Base-by-base conservation (phyloP, 2,797 vertebrate genomes). In the Orientallactaga sibirica region DNA sequence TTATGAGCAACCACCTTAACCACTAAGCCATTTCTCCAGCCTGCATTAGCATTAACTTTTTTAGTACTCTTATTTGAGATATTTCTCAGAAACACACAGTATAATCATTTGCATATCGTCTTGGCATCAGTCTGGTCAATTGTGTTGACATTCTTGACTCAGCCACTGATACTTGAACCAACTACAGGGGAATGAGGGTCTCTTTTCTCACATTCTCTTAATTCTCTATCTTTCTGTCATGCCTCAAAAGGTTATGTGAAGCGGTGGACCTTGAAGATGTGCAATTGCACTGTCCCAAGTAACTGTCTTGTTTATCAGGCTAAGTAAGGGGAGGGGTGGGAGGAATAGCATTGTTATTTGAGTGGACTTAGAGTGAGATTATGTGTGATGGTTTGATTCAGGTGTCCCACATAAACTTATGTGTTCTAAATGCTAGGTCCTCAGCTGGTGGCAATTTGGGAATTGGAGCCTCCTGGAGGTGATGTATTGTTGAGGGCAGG, bases 81-180 rank as follows among this genome's bases (percentile, higher is more conserved):
- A 27, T 61, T 73, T 70, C 67, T 73, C 5, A 14, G 58, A 73
- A 61, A 58, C 33, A 24, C 27, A 7, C 24, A 86, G 70, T 86
- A 8, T 15, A 25, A 15, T 58, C n/a, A 58, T n/a, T 25, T 37
- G 33, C 33, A 48, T 48, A 48, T 48, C 8, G 43, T 48, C 19
- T 20, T 62, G 61, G 68, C 19, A 41, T 7, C 27, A 52, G 29
- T 70, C 61, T 73, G 16, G 33, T 68, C 5, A 8, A 24, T 73
- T 85, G 67, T 68, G 24, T 71, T 85, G 68, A 85, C 71, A 27
- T 73, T 73, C 22, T 85, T 85, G 82, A 73, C 33, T 85, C 24
- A 10, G 20, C 58, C 43, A 48, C 43, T 48, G 48, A 84, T 29
- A 52, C 27, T 48, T 52, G 33, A 33, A 37, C 15, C 12, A 33